These are phyloP conservation scores for Neopelma chrysocephalum DNA, from an alignment of 2,797 vertebrate genomes.

Conservation along the genomic window DNA sequence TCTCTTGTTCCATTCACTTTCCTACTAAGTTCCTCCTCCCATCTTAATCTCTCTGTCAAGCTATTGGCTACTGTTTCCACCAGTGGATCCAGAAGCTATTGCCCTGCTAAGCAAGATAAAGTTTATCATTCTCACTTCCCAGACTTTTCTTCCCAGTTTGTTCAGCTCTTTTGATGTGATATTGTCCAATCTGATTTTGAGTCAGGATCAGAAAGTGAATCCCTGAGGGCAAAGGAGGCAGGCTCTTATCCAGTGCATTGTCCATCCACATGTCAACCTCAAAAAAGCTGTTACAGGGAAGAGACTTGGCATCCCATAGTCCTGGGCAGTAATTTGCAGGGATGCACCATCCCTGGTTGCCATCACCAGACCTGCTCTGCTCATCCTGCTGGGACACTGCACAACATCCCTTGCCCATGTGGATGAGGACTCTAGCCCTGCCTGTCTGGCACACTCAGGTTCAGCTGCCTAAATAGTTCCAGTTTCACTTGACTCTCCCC, in stretches of 20 bases:
- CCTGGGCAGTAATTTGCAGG: background rate
- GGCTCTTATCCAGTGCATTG: background rate
- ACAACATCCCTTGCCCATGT: background rate
- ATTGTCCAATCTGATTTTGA: background rate
- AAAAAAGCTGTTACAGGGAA: background rate
- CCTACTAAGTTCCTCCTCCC: background rate
- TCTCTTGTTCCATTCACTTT: background rate
- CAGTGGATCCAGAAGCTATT: background rate
- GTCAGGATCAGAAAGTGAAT: background rate
- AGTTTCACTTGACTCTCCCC: background rate
- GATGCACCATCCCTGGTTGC: background rate
- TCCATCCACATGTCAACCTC: background rate
- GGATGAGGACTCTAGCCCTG: background rate
- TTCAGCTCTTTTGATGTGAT: background rate
- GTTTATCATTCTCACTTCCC: background rate
- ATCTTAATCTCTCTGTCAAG: background rate
- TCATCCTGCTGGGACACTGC: background rate
- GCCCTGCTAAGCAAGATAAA: background rate
- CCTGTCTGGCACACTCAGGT: background rate
- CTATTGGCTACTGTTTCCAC: background rate
- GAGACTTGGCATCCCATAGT: background rate
- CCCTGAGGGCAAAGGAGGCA: background rate
- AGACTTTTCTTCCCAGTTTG: background rate
- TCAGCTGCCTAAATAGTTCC: background rate
- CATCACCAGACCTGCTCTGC: background rate